A percentile compares a stretch with the other conserved stretches of the same genome.
These are phyloP conservation scores for Pachyramphus minor DNA, from an alignment of 2,113 vertebrate genomes.

Conservation along the genomic window DNA sequence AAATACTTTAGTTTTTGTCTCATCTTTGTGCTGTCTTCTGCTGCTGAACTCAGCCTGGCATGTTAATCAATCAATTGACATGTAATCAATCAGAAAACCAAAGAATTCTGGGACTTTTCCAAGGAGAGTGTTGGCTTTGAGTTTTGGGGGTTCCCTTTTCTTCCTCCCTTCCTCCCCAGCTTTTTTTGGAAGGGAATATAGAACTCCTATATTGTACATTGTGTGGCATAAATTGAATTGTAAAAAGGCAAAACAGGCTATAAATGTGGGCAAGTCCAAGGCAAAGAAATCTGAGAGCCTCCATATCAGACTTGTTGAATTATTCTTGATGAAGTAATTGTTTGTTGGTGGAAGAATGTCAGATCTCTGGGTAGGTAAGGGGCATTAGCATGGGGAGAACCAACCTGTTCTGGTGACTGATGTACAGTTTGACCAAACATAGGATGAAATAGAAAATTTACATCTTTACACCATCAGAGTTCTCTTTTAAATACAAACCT, in stretches of 20 bases:
- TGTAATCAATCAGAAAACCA: neutral
- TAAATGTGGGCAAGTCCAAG: neutral
- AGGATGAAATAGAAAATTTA: neutral
- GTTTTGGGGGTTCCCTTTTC: neutral
- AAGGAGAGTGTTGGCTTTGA: neutral
- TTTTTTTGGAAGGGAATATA: neutral
- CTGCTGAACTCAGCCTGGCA: neutral
- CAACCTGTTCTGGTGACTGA: neutral
- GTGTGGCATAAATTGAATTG: neutral
- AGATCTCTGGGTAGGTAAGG: neutral
- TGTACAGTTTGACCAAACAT: neutral
- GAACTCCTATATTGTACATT: neutral
- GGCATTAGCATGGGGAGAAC: neutral
- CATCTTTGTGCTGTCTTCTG: neutral
- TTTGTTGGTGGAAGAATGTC: neutral
- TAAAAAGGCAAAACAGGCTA: neutral
- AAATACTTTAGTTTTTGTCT: neutral
- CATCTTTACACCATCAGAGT: neutral
- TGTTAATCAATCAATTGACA: neutral
- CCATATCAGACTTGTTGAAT: neutral
- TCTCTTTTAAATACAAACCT: neutral
- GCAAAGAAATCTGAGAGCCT: neutral
- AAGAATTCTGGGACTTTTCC: neutral
- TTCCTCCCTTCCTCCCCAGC: too few species aligned
- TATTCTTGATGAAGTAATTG: neutral